A percentile compares a stretch with the other conserved stretches of the same genome.
Evolutionary conservation across 2,113 vertebrate species (phyloP).

Genomic region (Grantiella picta): DNA sequence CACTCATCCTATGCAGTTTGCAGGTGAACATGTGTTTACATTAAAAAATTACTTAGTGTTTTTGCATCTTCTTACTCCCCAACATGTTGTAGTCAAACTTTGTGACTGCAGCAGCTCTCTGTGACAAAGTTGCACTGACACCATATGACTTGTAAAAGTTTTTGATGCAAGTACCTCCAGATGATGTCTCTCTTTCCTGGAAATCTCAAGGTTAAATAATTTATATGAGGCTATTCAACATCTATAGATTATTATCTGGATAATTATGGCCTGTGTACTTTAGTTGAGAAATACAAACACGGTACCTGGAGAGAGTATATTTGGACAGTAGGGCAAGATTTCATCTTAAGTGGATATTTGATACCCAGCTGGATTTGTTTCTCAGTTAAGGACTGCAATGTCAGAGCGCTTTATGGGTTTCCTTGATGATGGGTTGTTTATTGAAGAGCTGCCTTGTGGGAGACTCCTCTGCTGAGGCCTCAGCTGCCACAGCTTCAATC

Average conservation of each 20-base stretch:
- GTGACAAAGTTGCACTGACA: not conserved
- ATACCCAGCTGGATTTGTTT: conserved; percentile 5
- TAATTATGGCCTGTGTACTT: not conserved
- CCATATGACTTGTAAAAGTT: not conserved
- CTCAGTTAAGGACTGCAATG: not conserved
- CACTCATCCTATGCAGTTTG: not conserved
- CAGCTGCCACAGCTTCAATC: conserved; percentile 75
- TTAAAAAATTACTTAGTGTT: not conserved
- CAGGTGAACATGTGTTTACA: not conserved
- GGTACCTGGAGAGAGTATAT: not conserved
- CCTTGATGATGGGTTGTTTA: conserved; percentile 69
- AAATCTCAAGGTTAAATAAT: not conserved
- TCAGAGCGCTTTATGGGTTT: not conserved
- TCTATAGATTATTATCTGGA: not conserved
- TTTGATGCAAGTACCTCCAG: not conserved
- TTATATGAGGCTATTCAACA: not conserved
- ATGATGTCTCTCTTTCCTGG: not conserved
- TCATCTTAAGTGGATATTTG: not conserved
- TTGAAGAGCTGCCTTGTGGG: conserved; percentile 75
- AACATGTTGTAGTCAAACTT: not conserved
- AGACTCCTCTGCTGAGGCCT: conserved; percentile 69
- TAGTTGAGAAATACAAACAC: not conserved
- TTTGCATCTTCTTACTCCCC: not conserved
- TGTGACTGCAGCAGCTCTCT: not conserved
- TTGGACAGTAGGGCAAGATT: not conserved